These are phyloP conservation scores for Metallyticus violacea DNA, from an alignment of 2,888 invertebrate species.

Conservation along the genomic window DNA sequence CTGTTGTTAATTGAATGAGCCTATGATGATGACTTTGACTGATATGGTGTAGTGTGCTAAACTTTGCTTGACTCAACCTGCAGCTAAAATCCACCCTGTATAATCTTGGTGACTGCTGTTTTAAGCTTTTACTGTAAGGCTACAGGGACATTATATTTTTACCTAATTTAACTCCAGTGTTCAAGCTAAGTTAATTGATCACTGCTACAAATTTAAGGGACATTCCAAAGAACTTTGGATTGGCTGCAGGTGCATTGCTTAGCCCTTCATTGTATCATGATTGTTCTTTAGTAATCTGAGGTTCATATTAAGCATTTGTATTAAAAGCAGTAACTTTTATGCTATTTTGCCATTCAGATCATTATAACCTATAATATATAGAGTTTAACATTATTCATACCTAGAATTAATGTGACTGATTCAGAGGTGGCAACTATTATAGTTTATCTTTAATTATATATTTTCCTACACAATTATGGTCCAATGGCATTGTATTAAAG, in stretches of 20 bases:
- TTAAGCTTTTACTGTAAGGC: slow-evolving; percentile 14
- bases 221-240: not conserved
- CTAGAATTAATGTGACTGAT: too few species aligned
- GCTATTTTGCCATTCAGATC: too few species aligned
- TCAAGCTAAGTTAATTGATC: not conserved
- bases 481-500: too few species aligned
- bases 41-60: not conserved
- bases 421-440: too few species aligned
- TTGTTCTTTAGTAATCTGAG: slow-evolving; percentile 23
- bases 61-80: slow-evolving; percentile 9
- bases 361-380: too few species aligned
- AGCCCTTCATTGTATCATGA: not conserved
- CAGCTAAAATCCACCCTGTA: slow-evolving; percentile 2
- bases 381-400: too few species aligned
- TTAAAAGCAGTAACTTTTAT: too few species aligned
- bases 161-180: not conserved
- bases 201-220: not conserved
- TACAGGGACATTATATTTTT: not conserved
- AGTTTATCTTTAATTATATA: too few species aligned
- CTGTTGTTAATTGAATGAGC: too few species aligned
- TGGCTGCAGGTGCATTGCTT: not conserved
- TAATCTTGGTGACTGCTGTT: slow-evolving; percentile 17
- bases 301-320: not conserved
- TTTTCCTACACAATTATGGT: too few species aligned
- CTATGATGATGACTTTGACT: not conserved